Conservation (phyloP, 2,888 invertebrate species). For the Drosophila flavopinicola region DNA sequence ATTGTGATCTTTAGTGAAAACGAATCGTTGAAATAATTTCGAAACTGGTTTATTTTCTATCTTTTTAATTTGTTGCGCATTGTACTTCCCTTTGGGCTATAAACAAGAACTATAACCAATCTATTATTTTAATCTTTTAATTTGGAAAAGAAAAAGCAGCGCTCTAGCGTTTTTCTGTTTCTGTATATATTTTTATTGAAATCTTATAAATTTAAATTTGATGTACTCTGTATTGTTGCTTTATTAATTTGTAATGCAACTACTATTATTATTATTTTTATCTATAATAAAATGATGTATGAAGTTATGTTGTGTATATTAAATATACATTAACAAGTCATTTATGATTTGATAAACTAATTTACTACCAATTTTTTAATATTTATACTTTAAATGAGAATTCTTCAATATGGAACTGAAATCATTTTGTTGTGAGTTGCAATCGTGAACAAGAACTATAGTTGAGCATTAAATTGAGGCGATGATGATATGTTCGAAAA, state of each 20-base stretch:
- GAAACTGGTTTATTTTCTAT: slow-evolving; percentile 21
- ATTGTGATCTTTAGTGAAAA: slow-evolving; percentile 38
- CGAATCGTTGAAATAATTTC: slow-evolving; percentile 15
- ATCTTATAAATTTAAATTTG: slow-evolving; percentile 42
- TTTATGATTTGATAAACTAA: slow-evolving; percentile 59
- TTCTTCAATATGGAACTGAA: not conserved
- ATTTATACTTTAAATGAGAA: slow-evolving; percentile 6
- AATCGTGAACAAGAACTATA: slow-evolving; percentile 1
- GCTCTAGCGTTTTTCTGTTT: slow-evolving; percentile 30
- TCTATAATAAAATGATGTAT: slow-evolving; percentile 61
- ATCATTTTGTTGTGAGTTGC: not conserved
- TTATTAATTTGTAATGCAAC: slow-evolving; percentile 74
- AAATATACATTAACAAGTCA: slow-evolving; percentile 77
- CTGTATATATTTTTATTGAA: slow-evolving; percentile 42
- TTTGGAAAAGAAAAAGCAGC: slow-evolving; percentile 10
- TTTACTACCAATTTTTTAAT: slow-evolving; percentile 13
- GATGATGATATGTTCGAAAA: not conserved
- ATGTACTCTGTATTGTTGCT: slow-evolving; percentile 65
- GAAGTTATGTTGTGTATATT: slow-evolving; percentile 75
- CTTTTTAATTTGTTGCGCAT: slow-evolving; percentile 36
- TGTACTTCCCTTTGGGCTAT: slow-evolving; percentile 36
- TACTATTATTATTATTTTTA: slow-evolving; percentile 59
- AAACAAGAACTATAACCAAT: slow-evolving; percentile 28
- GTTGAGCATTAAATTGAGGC: slow-evolving; percentile 1
- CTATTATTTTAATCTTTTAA: slow-evolving; percentile 22